These are phyloP conservation scores for Lumbricus terrestris DNA, from an alignment of 2,888 invertebrate genomes.

Conservation along the genomic window DNA sequence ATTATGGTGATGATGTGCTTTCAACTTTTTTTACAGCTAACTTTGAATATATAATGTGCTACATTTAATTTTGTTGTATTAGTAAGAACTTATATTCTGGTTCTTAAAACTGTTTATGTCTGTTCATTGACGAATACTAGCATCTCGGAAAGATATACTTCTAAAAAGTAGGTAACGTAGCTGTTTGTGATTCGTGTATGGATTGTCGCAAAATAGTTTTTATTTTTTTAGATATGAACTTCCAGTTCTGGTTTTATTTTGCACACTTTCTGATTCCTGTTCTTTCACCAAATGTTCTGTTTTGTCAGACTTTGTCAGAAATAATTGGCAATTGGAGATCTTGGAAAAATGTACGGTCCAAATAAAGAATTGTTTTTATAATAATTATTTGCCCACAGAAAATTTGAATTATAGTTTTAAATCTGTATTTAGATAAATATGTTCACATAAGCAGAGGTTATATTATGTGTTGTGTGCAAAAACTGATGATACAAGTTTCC, in stretches of 20 bases:
- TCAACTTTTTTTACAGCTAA: too few relatives aligned
- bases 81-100: background rate
- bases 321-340: background rate
- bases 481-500: background rate
- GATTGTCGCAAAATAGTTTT: background rate
- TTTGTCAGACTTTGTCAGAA: too few relatives aligned
- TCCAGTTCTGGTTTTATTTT: background rate
- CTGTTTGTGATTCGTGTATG: background rate
- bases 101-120: background rate
- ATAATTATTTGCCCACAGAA: background rate
- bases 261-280: background rate
- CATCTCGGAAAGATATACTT: background rate
- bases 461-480: background rate
- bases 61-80: background rate
- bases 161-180: background rate
- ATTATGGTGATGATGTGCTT: too few relatives aligned
- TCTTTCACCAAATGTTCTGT: too few relatives aligned
- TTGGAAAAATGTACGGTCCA: background rate
- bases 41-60: background rate
- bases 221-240: background rate
- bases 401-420: background rate
- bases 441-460: too few relatives aligned
- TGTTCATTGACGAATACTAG: background rate
- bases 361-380: background rate
- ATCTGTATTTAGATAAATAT: background rate